Evolutionary conservation across 2,113 vertebrate genomes (phyloP).

Genomic region (Columba livia): DNA sequence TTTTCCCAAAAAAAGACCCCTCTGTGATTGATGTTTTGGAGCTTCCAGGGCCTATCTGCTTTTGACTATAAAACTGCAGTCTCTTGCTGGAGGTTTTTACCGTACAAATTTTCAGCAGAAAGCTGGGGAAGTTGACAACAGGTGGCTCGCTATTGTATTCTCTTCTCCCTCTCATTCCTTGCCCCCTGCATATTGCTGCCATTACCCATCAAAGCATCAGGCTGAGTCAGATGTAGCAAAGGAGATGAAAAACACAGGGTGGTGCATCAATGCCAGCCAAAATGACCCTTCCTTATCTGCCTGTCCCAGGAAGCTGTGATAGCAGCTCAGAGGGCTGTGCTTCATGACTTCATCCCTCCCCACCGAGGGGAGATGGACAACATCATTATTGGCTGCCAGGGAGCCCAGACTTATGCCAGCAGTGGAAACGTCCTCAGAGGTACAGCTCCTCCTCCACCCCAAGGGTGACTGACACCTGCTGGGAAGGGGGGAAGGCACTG

Average conservation of each 20-base stretch:
- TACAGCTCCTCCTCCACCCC: background rate
- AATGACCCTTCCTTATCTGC: background rate
- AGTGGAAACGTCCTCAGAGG: background rate
- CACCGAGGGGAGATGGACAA: background rate
- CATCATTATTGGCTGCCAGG: background rate
- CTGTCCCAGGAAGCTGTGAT: background rate
- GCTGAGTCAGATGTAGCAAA: slow-evolving; percentile 21
- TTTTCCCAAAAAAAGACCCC: background rate
- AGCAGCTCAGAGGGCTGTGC: background rate
- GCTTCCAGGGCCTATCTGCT: background rate
- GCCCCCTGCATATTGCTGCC: background rate
- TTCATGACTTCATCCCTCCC: slow-evolving; percentile 10
- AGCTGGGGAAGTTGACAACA: background rate
- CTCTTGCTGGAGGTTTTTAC: background rate
- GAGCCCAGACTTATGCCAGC: background rate
- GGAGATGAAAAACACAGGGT: background rate
- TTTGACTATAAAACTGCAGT: background rate
- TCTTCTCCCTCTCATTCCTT: background rate
- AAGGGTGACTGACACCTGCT: background rate
- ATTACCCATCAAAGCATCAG: slow-evolving; percentile 17
- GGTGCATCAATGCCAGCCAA: background rate
- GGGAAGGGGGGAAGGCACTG: background rate
- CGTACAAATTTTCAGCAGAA: background rate
- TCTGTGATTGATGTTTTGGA: background rate
- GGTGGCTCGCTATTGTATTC: background rate